Evolutionary conservation across 2,113 vertebrate genomes (phyloP).

Genomic region (Laterallus jamaicensis): DNA sequence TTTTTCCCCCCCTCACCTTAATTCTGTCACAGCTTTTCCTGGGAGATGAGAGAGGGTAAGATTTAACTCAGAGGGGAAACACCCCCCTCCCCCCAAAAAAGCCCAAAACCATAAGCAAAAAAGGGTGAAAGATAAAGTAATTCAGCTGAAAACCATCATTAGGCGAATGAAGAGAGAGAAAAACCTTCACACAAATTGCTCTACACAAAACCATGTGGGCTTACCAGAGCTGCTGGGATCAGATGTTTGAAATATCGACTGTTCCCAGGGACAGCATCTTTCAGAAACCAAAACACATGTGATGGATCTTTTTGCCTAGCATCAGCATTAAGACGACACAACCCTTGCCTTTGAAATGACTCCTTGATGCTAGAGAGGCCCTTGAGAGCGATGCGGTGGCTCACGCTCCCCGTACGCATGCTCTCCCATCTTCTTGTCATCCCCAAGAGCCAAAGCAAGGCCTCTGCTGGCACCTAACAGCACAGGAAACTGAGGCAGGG

Average conservation of each 20-base stretch:
- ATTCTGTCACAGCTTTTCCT: conserved; percentile 19
- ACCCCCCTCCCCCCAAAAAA: not conserved
- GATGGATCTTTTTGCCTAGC: conserved; percentile 6
- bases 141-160: not conserved
- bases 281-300: not conserved
- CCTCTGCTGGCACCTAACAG: accelerated
- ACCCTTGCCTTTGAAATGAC: conserved; percentile 41
- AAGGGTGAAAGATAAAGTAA: not conserved
- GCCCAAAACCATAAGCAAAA: not conserved
- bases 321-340: not conserved
- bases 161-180: not conserved
- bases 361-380: not conserved
- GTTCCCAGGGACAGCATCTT: conserved; percentile 32
- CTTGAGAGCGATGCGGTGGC: accelerated
- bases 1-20: not conserved
- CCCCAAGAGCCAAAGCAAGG: not conserved
- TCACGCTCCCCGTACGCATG: accelerated
- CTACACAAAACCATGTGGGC: not conserved
- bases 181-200: not conserved
- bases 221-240: conserved; percentile 40
- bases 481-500: not conserved
- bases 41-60: not conserved
- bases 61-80: not conserved
- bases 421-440: accelerated
- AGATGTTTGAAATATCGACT: conserved; percentile 14